Evolutionary conservation across 2,113 vertebrate genomes (phyloP), one percentile per base, ranked within the genome.

Genomic region (Agelaius tricolor): DNA sequence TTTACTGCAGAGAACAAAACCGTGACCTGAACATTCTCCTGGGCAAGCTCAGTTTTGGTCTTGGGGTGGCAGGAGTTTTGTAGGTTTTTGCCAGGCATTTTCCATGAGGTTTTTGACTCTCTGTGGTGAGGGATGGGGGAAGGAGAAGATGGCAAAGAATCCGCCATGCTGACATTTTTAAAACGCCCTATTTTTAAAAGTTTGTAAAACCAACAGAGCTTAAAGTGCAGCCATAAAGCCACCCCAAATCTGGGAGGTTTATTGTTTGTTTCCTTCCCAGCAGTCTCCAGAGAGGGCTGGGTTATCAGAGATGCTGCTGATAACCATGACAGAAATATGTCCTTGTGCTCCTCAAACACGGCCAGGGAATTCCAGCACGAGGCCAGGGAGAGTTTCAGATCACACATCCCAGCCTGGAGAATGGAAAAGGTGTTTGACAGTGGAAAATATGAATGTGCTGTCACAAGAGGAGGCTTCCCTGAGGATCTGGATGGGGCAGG

Each of bases 181-280:
- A 31, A 72, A 79, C 62, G 28, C 65, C 28, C 37, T 44, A 3
- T 49, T 78, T 93, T 84, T 74, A 89, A 93, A 97, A 96, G 96
- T 97, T 92, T 97, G 78, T 96, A 96, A 97, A 97, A 93, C 85
- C 90, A 97, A 93, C 92, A 94, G 82, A 96, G 92, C 84, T 69
- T 89, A 27, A 91, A 92, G 87, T 51, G 85, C 91, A 90, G 95
- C 88, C 93, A 95, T 96, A 97, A 95, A 96, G 96, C 82, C 90
- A 88, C 92, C 95, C 95, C 94, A 97, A 19, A 96, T 94, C 95
- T 94, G 83, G 89, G 72, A 95, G 94, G 84, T 96, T 97, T 97
- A 96, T 87, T 96, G 97, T 96, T 96, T 97, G 96, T 89, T 97
- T 59, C 89, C 88, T 97, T 97, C 95, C 85, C 93, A 90, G 79